A percentile compares a stretch with the other conserved stretches of the same genome.
Conservation (phyloP, 2,888 invertebrate species). For the Ornithoptera alexandrae region DNA sequence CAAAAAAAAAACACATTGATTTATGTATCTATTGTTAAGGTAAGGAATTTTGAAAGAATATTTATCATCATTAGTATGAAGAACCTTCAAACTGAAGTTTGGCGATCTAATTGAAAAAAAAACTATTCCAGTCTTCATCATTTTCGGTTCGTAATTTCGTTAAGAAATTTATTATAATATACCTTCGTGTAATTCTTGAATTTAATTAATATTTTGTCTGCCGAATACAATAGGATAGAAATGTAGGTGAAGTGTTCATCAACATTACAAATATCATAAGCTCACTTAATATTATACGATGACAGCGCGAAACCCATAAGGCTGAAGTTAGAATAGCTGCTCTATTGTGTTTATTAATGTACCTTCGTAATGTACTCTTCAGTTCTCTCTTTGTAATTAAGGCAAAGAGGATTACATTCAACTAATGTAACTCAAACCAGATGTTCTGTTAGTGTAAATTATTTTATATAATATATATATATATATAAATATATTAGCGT, state of each 20-base stretch:
- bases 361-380: slow-evolving; percentile 6
- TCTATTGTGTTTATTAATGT: slow-evolving; percentile 5
- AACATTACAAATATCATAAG: neutral
- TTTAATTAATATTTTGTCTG: neutral
- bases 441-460: neutral
- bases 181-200: neutral
- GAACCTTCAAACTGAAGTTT: no score
- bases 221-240: neutral
- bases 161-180: no score
- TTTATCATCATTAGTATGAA: no score
- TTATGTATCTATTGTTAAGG: no score
- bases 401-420: neutral
- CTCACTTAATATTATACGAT: slow-evolving; percentile 10
- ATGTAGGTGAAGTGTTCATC: neutral
- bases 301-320: slow-evolving; percentile 13
- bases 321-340: slow-evolving; percentile 13
- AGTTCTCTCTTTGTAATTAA: neutral
- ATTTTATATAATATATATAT: neutral
- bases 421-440: neutral
- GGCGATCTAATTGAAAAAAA: no score
- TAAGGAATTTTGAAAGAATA: no score
- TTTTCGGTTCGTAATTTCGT: no score
- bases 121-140: no score
- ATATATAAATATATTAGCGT: neutral
- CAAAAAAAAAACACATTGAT: no score